A percentile compares a stretch with the other conserved stretches of the same genome.
Evolutionary conservation across 1,140 invertebrate species (phyloP).

Genomic region (Leptopilina boulardi): DNA sequence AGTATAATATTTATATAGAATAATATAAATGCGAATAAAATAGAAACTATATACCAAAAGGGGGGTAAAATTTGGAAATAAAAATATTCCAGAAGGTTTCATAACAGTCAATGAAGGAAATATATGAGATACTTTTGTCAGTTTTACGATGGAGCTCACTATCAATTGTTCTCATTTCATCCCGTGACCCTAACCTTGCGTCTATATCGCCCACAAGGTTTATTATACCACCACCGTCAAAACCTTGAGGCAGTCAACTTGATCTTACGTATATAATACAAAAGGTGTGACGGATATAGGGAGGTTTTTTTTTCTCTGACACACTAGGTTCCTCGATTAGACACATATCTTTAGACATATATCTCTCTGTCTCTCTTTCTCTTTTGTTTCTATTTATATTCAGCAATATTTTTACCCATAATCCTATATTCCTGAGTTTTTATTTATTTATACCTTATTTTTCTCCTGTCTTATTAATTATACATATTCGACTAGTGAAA

Average conservation of each 20-base stretch:
- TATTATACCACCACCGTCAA: neutral
- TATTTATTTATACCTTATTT: too few relatives aligned
- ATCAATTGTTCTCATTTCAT: slow-evolving; percentile 16
- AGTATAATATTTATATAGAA: too few relatives aligned
- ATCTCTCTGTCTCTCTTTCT: slow-evolving; percentile 46
- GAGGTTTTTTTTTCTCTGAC: neutral
- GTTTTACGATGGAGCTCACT: slow-evolving; percentile 7
- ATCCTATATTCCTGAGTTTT: too few relatives aligned
- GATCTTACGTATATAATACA: neutral
- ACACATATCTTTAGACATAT: slow-evolving; percentile 35
- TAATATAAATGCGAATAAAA: neutral
- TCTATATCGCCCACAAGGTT: neutral
- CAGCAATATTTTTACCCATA: too few relatives aligned
- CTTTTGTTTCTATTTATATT: slow-evolving; percentile 55
- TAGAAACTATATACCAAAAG: neutral
- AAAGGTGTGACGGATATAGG: slow-evolving; percentile 22
- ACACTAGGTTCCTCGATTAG: slow-evolving; percentile 18
- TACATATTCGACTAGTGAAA: too few relatives aligned
- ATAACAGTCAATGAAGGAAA: slow-evolving; percentile 3
- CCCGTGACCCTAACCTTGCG: neutral
- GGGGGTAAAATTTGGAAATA: neutral
- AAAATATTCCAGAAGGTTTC: slow-evolving; percentile 13
- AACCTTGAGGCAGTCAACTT: neutral
- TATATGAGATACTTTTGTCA: neutral
- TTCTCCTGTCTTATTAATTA: too few relatives aligned